Percentiles rank a stretch among this genome's conserved stretches.
phyloP scores from a whole-genome alignment of 2,888 invertebrate species.

The Apotomis betuletana region DNA sequence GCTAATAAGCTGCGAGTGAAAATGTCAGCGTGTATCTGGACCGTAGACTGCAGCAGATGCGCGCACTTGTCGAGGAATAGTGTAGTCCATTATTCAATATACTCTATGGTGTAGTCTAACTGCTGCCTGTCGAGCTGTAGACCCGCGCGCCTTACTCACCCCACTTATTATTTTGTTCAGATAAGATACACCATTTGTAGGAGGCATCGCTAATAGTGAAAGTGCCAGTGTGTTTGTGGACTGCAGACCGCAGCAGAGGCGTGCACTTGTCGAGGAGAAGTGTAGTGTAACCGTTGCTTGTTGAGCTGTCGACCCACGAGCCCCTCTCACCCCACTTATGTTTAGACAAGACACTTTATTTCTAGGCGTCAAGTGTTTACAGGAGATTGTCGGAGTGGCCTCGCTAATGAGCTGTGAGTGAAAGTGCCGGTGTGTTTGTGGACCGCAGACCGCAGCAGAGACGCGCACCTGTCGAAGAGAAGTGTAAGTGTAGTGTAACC shows the following conservation, averaged over 20 bases:
- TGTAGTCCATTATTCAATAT: background rate
- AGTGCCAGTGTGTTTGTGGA: conserved; percentile 31
- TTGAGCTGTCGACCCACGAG: background rate
- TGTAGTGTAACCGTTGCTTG: conserved; percentile 20
- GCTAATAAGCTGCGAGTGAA: conserved; percentile 74
- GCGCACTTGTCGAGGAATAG: conserved; percentile 21
- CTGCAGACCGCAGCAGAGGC: conserved; percentile 25
- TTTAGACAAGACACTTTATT: conserved; percentile 54
- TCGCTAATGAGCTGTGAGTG: conserved; percentile 74
- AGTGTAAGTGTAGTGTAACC: conserved; percentile 11
- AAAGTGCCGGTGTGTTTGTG: conserved; percentile 46
- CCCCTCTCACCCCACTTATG: conserved; percentile 15
- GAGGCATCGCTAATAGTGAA: conserved; percentile 76
- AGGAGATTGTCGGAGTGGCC: conserved; percentile 68
- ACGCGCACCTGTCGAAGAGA: conserved; percentile 24
- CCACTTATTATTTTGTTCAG: too few relatives aligned
- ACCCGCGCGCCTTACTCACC: too few relatives aligned
- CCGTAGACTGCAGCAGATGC: conserved; percentile 20
- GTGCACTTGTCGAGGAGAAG: conserved; percentile 23
- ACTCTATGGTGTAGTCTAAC: conserved; percentile 7
- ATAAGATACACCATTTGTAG: conserved; percentile 51
- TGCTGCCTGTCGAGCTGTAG: conserved; percentile 1
- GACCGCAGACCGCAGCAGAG: conserved; percentile 25
- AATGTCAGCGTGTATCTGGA: conserved; percentile 28
- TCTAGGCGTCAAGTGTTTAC: conserved; percentile 74